These are phyloP conservation scores for Drosophila imparisetae DNA, from an alignment of 2,888 invertebrate genomes.

Conservation along the genomic window DNA sequence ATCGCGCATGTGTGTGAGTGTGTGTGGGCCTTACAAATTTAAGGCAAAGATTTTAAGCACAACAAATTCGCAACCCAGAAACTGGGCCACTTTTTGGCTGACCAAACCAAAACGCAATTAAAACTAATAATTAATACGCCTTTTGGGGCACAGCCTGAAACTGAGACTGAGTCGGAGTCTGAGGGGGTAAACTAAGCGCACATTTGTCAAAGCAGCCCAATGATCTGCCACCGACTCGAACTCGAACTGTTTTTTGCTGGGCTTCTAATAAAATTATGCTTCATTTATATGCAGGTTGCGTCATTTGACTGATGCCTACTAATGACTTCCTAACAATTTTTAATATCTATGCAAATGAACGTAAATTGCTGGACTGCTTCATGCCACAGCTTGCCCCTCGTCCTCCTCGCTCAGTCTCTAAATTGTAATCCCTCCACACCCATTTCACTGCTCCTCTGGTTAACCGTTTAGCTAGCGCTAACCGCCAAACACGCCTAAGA, in stretches of 20 bases:
- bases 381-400: conserved; percentile 28
- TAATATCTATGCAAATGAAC: conserved; percentile 82
- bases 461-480: conserved; percentile 75
- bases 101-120: conserved; percentile 72
- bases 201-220: conserved; percentile 46
- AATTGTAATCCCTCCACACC: conserved; percentile 37
- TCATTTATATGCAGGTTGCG: conserved; percentile 81
- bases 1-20: background rate
- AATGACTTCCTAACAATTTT: conserved; percentile 82
- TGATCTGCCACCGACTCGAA: conserved; percentile 50
- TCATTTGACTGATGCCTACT: conserved; percentile 81
- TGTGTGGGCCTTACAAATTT: background rate
- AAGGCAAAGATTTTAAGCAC: conserved; percentile 13
- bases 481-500: conserved; percentile 51
- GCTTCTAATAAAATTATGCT: conserved; percentile 78
- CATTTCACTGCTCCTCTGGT: conserved; percentile 51
- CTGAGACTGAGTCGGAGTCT: background rate
- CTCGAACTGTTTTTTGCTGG: conserved; percentile 5
- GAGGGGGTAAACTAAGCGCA: conserved; percentile 24
- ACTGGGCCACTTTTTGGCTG: conserved; percentile 8
- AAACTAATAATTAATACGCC: conserved; percentile 76
- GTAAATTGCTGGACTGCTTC: conserved; percentile 75
- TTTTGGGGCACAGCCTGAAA: conserved; percentile 24
- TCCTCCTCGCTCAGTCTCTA: conserved; percentile 10
- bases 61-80: background rate